These are phyloP conservation scores for Pseudomyrmex pallidus DNA, from an alignment of 1,140 invertebrate genomes.

Conservation along the genomic window DNA sequence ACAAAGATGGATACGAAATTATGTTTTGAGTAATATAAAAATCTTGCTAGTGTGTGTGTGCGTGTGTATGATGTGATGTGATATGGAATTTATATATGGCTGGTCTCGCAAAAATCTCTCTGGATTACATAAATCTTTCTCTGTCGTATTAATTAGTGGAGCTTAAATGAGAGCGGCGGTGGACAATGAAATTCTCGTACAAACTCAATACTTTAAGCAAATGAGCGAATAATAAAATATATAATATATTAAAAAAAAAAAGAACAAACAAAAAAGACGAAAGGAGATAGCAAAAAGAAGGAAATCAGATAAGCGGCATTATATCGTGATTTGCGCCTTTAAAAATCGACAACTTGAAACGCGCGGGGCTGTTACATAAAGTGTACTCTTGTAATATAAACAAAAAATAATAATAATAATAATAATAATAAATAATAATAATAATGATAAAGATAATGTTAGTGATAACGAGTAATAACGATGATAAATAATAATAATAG, in stretches of 20 bases:
- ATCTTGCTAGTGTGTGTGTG: not conserved
- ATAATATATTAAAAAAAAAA: not conserved
- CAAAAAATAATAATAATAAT: conserved; percentile 60
- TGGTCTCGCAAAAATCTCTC: not conserved
- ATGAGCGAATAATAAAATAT: conserved; percentile 1
- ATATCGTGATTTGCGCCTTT: conserved; percentile 68
- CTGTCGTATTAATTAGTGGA: conserved; percentile 20
- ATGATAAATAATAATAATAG: conserved; percentile 64
- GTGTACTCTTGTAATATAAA: conserved; percentile 67
- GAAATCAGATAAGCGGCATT: conserved; percentile 41
- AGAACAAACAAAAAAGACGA: not conserved
- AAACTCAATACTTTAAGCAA: conserved; percentile 38
- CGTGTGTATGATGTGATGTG: not conserved
- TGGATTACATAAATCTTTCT: not conserved
- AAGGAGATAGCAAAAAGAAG: not conserved
- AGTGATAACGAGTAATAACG: conserved; percentile 58
- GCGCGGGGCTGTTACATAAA: conserved; percentile 66
- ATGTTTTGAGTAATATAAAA: not conserved
- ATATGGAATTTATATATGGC: not conserved
- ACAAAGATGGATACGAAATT: no score
- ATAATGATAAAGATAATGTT: conserved; percentile 60
- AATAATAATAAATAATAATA: conserved; percentile 60
- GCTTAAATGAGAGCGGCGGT: conserved; percentile 17
- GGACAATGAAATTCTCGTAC: conserved; percentile 32
- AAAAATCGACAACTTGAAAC: conserved; percentile 64